Base-by-base conservation (phyloP, 1,140 invertebrate species). In the Aphelenchoides fujianensis region DNA sequence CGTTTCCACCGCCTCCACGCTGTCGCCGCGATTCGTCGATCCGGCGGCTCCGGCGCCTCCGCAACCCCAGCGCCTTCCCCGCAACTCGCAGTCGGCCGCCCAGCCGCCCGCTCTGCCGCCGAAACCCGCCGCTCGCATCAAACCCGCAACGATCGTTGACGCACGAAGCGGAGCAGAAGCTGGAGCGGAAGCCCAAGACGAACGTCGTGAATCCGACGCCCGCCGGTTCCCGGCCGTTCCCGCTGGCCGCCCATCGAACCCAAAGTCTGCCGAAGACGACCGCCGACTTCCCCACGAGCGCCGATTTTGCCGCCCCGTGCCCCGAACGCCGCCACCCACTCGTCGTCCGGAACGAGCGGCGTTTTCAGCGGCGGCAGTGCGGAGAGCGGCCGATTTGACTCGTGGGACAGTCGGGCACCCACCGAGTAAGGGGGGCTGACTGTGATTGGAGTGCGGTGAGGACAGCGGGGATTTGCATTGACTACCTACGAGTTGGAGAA, bases 111-210 rank as follows among this genome's bases (percentile, higher is more conserved):
- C 63, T 3, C 3, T 66, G 7, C 63, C 63, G 0, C 63, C 63
- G 16, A 66, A 66, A 66, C 63, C 63, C 27, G 63, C 63, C 16
- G 63, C 63, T 12, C 16, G 63, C 23, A 66, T 66, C 31, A 66
- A 66, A 35, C 63, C 63, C 5, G n/a, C 55, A 59, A 19, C 55
- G 55, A 32, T 7, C 5, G 5, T 23, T 59, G 1, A 12, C 27
- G 12, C 19, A n/a, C 12, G 12, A 12, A 34, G n/a, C 16, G 36
- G 53, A 30, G 36, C 32, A 30, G 7, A 5, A 5, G 5, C 55
- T 59, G 27, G 27, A 7, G 5, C 55, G 34, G 19, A 16, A 7
- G 16, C 57, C 27, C 27, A 27, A 61, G 2, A 19, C 16, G 16
- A 61, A 48, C 23, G 41, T 48, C 41, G 28, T 61, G 27, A 12